Evolutionary conservation across 2,113 vertebrate genomes (phyloP).

Genomic region (Catharus minimus): DNA sequence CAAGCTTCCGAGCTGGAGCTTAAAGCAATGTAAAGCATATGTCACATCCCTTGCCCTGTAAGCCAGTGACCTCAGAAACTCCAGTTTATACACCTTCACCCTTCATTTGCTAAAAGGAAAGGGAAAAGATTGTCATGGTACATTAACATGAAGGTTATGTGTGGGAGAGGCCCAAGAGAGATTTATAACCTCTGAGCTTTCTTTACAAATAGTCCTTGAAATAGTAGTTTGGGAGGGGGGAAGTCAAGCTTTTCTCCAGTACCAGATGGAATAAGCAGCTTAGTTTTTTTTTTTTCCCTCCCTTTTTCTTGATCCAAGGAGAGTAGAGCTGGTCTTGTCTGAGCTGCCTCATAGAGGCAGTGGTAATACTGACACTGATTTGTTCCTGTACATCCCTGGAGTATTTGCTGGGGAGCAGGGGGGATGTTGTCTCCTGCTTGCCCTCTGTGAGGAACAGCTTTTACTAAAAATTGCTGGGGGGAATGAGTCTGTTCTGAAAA

Average conservation of each 20-base stretch:
- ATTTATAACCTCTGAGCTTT: slow-evolving; percentile 18
- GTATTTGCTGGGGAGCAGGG: not conserved
- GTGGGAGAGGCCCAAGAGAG: not conserved
- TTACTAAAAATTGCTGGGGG: not conserved
- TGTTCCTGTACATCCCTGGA: not conserved
- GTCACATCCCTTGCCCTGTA: not conserved
- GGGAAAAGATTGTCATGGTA: slow-evolving; percentile 13
- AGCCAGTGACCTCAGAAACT: slow-evolving; percentile 5
- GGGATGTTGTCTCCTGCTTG: not conserved
- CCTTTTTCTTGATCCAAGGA: not conserved
- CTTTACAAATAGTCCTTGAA: slow-evolving; percentile 20
- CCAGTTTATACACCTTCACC: slow-evolving; percentile 9
- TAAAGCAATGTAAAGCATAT: not conserved
- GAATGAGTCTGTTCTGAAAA: not conserved
- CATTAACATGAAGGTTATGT: not conserved
- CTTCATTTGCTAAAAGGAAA: slow-evolving; percentile 25
- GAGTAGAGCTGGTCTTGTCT: not conserved
- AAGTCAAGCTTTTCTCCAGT: not conserved
- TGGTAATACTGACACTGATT: not conserved
- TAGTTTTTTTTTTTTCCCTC: not conserved
- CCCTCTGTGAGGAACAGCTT: not conserved
- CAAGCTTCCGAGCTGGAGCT: not conserved
- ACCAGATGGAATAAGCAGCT: not conserved
- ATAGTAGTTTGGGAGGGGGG: not conserved
- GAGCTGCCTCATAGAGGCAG: not conserved